A percentile compares a stretch with the other conserved stretches of the same genome.
Evolutionary conservation across 2,797 vertebrate species (phyloP).

Genomic region (Rhinoraja longicauda): DNA sequence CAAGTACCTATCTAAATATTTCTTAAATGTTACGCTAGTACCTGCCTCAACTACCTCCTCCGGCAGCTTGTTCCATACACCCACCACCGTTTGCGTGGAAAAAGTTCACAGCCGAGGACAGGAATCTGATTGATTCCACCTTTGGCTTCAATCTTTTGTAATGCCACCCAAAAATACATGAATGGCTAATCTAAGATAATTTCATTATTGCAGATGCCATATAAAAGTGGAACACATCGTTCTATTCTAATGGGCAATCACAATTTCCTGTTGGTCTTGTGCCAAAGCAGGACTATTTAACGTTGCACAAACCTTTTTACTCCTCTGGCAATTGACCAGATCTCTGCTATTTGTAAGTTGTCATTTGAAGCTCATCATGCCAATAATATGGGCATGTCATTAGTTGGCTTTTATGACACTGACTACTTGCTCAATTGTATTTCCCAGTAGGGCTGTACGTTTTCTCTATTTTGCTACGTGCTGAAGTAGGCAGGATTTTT

Average conservation of each 20-base stretch:
- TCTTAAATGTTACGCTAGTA: no score
- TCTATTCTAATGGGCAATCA: constrained; percentile 15
- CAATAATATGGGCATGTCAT: not conserved
- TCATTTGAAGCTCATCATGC: not conserved
- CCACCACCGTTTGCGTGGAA: no score
- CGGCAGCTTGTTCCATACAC: no score
- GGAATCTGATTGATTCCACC: no score
- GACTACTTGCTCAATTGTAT: not conserved
- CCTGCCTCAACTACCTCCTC: no score
- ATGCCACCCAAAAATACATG: not conserved
- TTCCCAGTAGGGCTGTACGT: constrained; percentile 8
- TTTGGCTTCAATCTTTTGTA: not conserved
- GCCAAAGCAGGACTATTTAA: not conserved
- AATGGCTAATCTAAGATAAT: not conserved
- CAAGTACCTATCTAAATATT: no score
- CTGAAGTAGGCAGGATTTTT: no score
- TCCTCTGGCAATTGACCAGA: not conserved
- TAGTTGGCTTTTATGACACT: not conserved
- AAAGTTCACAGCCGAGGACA: no score
- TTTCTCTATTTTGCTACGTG: constrained; percentile 10
- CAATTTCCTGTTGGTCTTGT: constrained; percentile 22
- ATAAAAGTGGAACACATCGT: constrained; percentile 8
- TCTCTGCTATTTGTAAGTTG: constrained; percentile 14
- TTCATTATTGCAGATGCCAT: constrained; percentile 20
- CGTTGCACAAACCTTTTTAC: not conserved